phyloP scores from a whole-genome alignment of 2,797 vertebrate genomes.

The Girardinus metallicus region DNA sequence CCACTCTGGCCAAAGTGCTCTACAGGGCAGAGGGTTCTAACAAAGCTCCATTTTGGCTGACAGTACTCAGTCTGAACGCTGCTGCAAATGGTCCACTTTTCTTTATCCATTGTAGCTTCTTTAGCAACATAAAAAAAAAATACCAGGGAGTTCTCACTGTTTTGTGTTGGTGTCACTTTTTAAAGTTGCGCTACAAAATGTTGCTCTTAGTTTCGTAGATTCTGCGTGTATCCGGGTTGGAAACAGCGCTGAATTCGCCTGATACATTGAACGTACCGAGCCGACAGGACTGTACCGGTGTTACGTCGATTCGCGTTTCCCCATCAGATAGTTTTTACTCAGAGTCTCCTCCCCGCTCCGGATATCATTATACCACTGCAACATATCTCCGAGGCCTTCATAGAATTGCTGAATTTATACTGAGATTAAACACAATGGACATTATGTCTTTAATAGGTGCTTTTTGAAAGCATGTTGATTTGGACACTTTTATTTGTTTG shows the following conservation, averaged over 20 bases:
- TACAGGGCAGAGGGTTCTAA: constrained; percentile 22
- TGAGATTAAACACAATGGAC: neutral
- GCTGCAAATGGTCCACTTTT: constrained; percentile 38
- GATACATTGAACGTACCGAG: neutral
- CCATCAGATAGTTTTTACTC: no score
- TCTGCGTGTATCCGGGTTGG: neutral
- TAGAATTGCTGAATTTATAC: neutral
- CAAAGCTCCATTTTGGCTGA: constrained; percentile 51
- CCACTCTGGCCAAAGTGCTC: constrained; percentile 32
- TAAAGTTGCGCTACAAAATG: neutral
- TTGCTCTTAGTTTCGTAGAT: neutral
- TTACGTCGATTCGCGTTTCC: no score
- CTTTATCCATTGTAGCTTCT: neutral
- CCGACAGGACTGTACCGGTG: neutral
- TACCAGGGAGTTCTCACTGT: neutral
- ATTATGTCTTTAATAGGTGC: neutral
- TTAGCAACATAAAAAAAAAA: neutral
- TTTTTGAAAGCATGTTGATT: neutral
- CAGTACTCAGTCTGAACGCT: constrained; percentile 33
- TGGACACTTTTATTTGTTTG: neutral
- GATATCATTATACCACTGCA: no score
- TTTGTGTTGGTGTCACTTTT: neutral
- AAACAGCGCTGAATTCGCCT: neutral
- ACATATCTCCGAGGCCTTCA: no score
- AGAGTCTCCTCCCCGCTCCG: no score